A percentile compares a stretch with the other conserved stretches of the same genome.
Conservation (phyloP, 1,140 invertebrate species). For the Epicauta chinensis region DNA sequence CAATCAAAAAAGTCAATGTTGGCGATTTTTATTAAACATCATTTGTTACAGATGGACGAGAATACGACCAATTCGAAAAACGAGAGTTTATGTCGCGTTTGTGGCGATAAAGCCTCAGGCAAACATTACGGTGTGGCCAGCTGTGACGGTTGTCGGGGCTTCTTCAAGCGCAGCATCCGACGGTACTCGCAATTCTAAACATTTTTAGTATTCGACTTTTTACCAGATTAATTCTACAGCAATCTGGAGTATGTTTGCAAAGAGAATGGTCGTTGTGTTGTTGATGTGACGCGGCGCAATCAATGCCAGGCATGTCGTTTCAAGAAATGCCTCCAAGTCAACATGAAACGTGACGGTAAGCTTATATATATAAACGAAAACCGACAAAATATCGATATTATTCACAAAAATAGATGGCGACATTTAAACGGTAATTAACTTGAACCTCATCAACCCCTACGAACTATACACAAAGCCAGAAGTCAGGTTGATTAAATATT, state of each 20-base stretch:
- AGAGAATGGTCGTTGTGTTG: slow-evolving; percentile 79
- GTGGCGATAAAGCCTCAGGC: slow-evolving; percentile 87
- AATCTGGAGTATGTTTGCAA: slow-evolving; percentile 92
- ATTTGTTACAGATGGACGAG: slow-evolving; percentile 33
- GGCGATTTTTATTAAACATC: neutral
- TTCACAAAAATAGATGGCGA: slow-evolving; percentile 1
- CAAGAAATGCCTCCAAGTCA: slow-evolving; percentile 84
- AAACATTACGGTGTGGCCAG: slow-evolving; percentile 89
- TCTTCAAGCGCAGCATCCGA: slow-evolving; percentile 86
- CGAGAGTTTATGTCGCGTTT: slow-evolving; percentile 49
- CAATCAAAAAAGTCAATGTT: no score
- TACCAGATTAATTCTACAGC: slow-evolving; percentile 44
- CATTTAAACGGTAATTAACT: slow-evolving; percentile 23
- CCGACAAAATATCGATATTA: no score
- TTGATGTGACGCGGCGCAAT: slow-evolving; percentile 87
- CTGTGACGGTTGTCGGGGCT: slow-evolving; percentile 86
- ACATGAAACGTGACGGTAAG: slow-evolving; percentile 94
- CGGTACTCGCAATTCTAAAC: slow-evolving; percentile 52
- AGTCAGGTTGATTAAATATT: slow-evolving; percentile 32
- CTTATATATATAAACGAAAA: no score
- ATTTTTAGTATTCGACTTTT: neutral
- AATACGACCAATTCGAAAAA: slow-evolving; percentile 19
- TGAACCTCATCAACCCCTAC: slow-evolving; percentile 2
- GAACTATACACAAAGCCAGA: slow-evolving; percentile 21
- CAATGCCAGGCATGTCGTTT: slow-evolving; percentile 95